These are phyloP conservation scores for Myopa tessellatipennis DNA, from an alignment of 2,888 invertebrate species.

Conservation along the genomic window DNA sequence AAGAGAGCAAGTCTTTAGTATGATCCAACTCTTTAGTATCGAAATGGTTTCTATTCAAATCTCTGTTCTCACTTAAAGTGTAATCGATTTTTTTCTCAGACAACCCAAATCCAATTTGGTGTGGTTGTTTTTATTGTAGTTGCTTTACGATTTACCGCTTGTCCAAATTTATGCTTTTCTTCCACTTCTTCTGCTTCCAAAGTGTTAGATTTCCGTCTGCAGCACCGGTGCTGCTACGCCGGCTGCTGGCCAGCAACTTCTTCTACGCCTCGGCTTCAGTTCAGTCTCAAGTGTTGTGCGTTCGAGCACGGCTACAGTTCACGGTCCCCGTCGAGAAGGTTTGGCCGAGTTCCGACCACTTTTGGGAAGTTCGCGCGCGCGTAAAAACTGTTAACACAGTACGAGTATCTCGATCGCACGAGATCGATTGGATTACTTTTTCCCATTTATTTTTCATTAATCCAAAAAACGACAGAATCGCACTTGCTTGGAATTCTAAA, in stretches of 20 bases:
- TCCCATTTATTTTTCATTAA: too few species aligned
- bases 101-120: conserved; percentile 9
- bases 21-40: not conserved
- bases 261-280: conserved; percentile 65
- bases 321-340: conserved; percentile 27
- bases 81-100: conserved; percentile 15
- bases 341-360: not conserved
- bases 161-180: conserved; percentile 43
- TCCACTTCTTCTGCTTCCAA: conserved; percentile 39
- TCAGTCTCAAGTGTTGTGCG: conserved; percentile 67
- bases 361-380: not conserved
- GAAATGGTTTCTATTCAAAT: conserved; percentile 6
- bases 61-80: conserved; percentile 17
- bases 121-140: conserved; percentile 7
- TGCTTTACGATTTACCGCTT: conserved; percentile 61
- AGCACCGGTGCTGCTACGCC: conserved; percentile 43
- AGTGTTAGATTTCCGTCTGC: conserved; percentile 12
- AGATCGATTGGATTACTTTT: too few species aligned
- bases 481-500: too few species aligned
- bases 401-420: too few species aligned
- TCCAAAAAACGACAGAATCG: too few species aligned
- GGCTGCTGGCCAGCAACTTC: conserved; percentile 61
- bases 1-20: not conserved
- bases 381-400: too few species aligned
- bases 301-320: conserved; percentile 61